Evolutionary conservation across 1,140 invertebrate species (phyloP), one percentile per base, ranked within the genome.

Genomic region (Pectinophora gossypiella): DNA sequence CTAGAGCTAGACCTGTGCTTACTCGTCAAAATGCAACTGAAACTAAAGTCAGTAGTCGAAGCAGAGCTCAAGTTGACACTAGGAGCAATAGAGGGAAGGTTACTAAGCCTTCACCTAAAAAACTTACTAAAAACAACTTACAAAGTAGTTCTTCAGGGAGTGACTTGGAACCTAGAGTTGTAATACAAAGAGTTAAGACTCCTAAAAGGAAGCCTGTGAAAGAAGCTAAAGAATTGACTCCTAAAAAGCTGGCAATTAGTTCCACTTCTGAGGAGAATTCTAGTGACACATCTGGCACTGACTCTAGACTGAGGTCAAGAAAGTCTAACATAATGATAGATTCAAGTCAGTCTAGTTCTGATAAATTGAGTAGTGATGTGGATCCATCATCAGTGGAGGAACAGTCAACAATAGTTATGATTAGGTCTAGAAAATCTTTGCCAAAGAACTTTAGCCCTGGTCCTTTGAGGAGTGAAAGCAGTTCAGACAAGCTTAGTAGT

Each of bases 321-420:
- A 32, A 32, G 27, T 32, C 1, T 32, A 32, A 9, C 27, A 12
- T 12, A 9, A 3, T n/a, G 9, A 32, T 32, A 32, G n/a, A n/a
- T 9, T n/a, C n/a, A n/a, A n/a, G n/a, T 7, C 2, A 32, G n/a
- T 3, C 36, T 15, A 18, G 16, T 3, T 40, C 36, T 6, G 36
- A 40, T 16, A 40, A 40, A 15, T 6, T 27, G 12, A 62, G 56
- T 9, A 60, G 61, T 63, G 60, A 60, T 44, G 10, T 23, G 10
- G 63, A 66, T 46, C 16, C 12, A 19, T 19, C 21, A 49, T 43
- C 46, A 3, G 18, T 19, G 9, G n/a, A 7, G 12, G 44, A 47
- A 2, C 44, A 52, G 32, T 56, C 54, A 22, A 48, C 47, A 36
- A 42, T 57, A 15, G 36, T 49, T 16, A 58, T 46, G 12, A 35